Percentiles rank a stretch among this genome's conserved stretches.
Conservation (phyloP, 2,797 vertebrate genomes). For the Xenopus petersii region DNA sequence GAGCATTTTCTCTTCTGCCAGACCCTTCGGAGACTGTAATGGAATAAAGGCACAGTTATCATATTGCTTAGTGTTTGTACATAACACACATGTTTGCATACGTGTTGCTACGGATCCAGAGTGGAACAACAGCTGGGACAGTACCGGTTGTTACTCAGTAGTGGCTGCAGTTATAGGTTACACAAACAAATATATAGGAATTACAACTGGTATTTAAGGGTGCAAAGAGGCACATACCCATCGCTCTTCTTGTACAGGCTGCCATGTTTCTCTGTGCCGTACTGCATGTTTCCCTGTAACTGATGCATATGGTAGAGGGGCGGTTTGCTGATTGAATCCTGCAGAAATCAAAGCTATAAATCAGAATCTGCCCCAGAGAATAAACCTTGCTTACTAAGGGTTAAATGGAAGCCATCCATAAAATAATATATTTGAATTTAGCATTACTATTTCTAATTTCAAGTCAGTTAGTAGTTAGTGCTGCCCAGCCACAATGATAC, state of each 20-base stretch:
- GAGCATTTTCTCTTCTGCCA: constrained; percentile 99
- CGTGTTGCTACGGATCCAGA: neutral
- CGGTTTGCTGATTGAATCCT: constrained; percentile 74
- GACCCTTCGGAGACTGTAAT: constrained; percentile 86
- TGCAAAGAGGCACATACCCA: constrained; percentile 61
- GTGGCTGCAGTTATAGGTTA: no score
- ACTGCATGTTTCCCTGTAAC: constrained; percentile 78
- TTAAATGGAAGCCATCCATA: no score
- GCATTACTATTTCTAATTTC: no score
- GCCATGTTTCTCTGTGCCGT: constrained; percentile 73
- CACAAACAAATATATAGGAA: no score
- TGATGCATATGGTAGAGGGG: constrained; percentile 77
- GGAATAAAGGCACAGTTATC: neutral
- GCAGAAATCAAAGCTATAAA: neutral
- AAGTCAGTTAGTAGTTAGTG: no score
- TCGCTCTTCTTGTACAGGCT: constrained; percentile 82
- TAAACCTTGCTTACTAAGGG: no score
- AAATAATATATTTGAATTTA: no score
- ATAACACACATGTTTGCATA: neutral
- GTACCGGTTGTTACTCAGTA: no score
- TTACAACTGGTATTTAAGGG: no score
- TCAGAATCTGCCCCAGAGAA: no score
- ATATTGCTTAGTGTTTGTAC: no score
- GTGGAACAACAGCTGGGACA: neutral
- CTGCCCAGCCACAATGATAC: no score